Conservation (phyloP, 1,140 invertebrate genomes). For the Druon quercuslanigerum region DNA sequence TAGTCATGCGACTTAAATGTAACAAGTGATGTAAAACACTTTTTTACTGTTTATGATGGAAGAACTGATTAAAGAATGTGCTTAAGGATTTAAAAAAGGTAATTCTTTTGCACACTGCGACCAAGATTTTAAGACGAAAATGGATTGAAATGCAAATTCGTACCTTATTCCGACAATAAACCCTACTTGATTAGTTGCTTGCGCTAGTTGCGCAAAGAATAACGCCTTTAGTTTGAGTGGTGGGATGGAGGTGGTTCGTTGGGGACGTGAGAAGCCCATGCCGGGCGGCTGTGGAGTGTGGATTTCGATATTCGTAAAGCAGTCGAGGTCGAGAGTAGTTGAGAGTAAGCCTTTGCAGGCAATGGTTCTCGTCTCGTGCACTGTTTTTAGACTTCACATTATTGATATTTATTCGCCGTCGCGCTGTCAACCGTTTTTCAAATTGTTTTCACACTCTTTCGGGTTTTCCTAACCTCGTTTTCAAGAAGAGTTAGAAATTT, state of each 20-base stretch:
- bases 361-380: background rate
- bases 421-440: slow-evolving; percentile 15
- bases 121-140: too few species aligned
- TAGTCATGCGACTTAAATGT: too few species aligned
- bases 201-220: slow-evolving; percentile 10
- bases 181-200: slow-evolving; percentile 6
- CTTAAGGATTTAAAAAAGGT: too few species aligned
- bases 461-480: slow-evolving; percentile 13
- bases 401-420: slow-evolving; percentile 1
- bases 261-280: too few species aligned
- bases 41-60: too few species aligned
- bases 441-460: background rate
- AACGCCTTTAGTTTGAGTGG: background rate
- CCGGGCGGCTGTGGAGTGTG: slow-evolving; percentile 9
- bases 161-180: too few species aligned
- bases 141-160: too few species aligned
- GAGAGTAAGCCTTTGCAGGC: slow-evolving; percentile 13
- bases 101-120: too few species aligned
- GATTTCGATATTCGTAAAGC: background rate
- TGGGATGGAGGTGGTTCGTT: background rate
- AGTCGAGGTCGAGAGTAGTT: background rate
- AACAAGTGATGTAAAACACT: too few species aligned
- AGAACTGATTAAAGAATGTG: too few species aligned
- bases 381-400: background rate
- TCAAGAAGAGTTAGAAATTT: slow-evolving; percentile 7